Conservation (phyloP, 2,797 vertebrate species). For the Siniperca obscura region DNA sequence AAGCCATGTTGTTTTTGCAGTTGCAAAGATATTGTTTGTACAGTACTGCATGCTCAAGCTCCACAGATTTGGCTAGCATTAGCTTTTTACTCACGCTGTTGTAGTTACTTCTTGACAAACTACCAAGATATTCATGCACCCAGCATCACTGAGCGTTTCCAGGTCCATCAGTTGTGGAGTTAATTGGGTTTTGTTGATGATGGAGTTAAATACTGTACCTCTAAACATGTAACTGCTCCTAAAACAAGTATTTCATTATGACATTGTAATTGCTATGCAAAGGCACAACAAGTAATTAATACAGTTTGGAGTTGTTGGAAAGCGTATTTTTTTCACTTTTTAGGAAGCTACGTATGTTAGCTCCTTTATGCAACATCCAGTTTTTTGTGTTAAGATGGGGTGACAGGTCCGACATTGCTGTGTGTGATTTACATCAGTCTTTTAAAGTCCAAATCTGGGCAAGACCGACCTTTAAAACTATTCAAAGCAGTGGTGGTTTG, state of each 20-base stretch:
- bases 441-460: not conserved
- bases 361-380: slow-evolving; percentile 7
- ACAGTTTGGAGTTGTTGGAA: not conserved
- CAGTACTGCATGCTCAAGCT: not conserved
- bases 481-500: slow-evolving; percentile 10
- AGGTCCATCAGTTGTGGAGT: not conserved
- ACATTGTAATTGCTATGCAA: not conserved
- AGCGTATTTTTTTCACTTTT: not conserved
- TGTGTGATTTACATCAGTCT: not conserved
- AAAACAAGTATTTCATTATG: not conserved
- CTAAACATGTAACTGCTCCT: not conserved
- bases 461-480: not conserved
- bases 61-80: not conserved
- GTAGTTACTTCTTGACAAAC: not conserved
- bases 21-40: slow-evolving; percentile 9
- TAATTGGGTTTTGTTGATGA: not conserved
- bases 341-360: not conserved
- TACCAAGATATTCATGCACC: not conserved
- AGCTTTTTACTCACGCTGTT: not conserved
- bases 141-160: not conserved
- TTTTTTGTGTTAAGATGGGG: not conserved
- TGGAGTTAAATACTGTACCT: not conserved
- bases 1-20: not conserved
- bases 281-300: not conserved
- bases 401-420: not conserved